Base-by-base conservation (phyloP, 2,797 vertebrate species). In the Onychomys leucogaster region DNA sequence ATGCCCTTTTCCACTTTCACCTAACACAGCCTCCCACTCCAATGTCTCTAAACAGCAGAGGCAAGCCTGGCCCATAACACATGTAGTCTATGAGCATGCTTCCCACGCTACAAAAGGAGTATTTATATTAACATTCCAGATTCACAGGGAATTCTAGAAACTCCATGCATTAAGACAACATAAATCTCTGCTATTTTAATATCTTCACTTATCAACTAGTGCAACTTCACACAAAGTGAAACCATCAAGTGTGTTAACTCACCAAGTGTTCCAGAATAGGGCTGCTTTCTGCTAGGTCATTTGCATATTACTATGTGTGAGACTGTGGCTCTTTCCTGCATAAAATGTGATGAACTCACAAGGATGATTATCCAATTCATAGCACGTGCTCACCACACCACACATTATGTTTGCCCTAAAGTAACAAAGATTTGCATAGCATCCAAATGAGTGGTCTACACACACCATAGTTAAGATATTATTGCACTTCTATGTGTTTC, bases 51-150 rank as follows among this genome's bases (percentile, higher is more conserved):
- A 98, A 98, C 97, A 98, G 98, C 93, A 96, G 98, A 97, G 97
- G 98, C 99, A 98, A 98, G 98, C 98, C 98, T 99, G 99, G 98
- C 99, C 98, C 97, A 98, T 98, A 98, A 98, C 98, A 98, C 98
- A 98, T 99, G 99, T 98, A 98, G 98, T 97, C 96, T 92, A 98
- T 98, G 97, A 97, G 94, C 52, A 67, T 98, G 98, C 81, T 95
- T 98, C 90, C 77, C 97, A 97, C 97, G 98, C 97, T 98, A 98
- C 98, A 98, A 98, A 98, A 98, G 97, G 95, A 98, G 96, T 98
- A 98, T 97, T 98, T 98, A 93, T 97, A 97, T 97, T 94, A 95
- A 96, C 61, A 94, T 55, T 82, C 90, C 96, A 94, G 95, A 97
- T 61, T 94, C 55, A n/a, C 6, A 21, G 16, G 61, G 69, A 98